Percentiles rank a stretch among this genome's conserved stretches.
phyloP scores from a whole-genome alignment of 2,113 vertebrate genomes.

The Cyanistes caeruleus region DNA sequence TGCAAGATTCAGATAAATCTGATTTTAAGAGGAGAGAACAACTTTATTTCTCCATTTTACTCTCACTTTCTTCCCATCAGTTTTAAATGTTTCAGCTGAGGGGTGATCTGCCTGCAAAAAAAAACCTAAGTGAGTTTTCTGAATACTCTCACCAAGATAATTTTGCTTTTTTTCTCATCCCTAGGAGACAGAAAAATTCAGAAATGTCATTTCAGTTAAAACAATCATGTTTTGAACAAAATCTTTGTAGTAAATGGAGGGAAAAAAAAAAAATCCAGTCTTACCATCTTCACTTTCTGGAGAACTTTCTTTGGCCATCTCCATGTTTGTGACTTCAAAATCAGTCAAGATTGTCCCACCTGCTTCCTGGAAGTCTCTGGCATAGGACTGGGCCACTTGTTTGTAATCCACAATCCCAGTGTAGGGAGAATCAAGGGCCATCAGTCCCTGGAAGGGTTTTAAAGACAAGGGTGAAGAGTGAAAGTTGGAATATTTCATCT shows the following conservation, averaged over 20 bases:
- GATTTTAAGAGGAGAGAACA: neutral
- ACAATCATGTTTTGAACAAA: neutral
- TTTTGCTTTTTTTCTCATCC: neutral
- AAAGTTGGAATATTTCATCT: neutral
- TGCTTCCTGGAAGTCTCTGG: conserved; percentile 86
- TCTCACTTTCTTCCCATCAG: neutral
- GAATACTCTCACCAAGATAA: neutral
- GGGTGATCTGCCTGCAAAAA: neutral
- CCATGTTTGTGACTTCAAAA: conserved; percentile 86
- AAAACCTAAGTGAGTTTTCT: neutral
- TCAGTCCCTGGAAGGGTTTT: conserved; percentile 81
- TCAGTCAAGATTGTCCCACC: conserved; percentile 84
- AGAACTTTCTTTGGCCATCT: conserved; percentile 81
- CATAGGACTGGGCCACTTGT: conserved; percentile 85
- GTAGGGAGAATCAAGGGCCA: conserved; percentile 93
- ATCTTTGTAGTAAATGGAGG: neutral
- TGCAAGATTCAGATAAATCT: neutral
- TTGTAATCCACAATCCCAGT: conserved; percentile 95
- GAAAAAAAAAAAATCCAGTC: neutral
- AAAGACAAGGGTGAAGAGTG: neutral
- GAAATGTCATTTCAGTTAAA: neutral
- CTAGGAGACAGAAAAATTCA: neutral
- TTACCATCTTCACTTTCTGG: conserved; percentile 81
- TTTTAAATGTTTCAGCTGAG: neutral
- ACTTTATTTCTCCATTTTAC: neutral